phyloP scores from a whole-genome alignment of 2,113 vertebrate species.

The Stercorarius parasiticus region DNA sequence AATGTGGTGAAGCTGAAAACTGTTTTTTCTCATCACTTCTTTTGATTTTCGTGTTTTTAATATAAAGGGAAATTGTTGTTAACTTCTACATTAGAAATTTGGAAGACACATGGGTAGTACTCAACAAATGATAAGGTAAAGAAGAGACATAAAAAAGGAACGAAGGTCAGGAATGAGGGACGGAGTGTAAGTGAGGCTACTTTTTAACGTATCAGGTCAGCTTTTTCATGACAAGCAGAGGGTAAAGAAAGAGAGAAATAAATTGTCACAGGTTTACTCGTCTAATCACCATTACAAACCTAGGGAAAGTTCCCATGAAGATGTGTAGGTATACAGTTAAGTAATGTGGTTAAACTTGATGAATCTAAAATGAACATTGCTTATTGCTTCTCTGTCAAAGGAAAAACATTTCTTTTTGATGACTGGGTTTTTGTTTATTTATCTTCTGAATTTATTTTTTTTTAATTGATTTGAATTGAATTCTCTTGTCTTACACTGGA shows the following conservation, averaged over 20 bases:
- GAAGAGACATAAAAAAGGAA: not conserved
- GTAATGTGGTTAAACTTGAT: not conserved
- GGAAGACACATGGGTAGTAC: not conserved
- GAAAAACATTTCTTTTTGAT: not conserved
- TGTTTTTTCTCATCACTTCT: not conserved
- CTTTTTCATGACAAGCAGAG: not conserved
- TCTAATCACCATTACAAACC: not conserved
- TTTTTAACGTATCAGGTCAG: not conserved
- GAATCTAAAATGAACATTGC: not conserved
- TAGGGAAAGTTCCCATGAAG: not conserved
- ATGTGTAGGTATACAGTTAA: not conserved
- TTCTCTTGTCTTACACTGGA: not conserved
- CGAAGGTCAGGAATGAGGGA: not conserved
- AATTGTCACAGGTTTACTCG: not conserved
- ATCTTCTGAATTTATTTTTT: not conserved
- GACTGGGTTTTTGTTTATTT: not conserved
- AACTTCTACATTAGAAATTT: not conserved
- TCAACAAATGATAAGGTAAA: not conserved
- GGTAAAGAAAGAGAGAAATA: not conserved
- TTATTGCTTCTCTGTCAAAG: not conserved
- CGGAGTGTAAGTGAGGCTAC: fast-evolving
- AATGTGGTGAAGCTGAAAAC: not conserved
- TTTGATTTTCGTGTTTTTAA: not conserved
- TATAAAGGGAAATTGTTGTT: not conserved
- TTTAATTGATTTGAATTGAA: not conserved